A percentile compares a stretch with the other conserved stretches of the same genome.
These are phyloP conservation scores for Megaceryle maxima DNA, from an alignment of 2,113 vertebrate species.

Conservation along the genomic window DNA sequence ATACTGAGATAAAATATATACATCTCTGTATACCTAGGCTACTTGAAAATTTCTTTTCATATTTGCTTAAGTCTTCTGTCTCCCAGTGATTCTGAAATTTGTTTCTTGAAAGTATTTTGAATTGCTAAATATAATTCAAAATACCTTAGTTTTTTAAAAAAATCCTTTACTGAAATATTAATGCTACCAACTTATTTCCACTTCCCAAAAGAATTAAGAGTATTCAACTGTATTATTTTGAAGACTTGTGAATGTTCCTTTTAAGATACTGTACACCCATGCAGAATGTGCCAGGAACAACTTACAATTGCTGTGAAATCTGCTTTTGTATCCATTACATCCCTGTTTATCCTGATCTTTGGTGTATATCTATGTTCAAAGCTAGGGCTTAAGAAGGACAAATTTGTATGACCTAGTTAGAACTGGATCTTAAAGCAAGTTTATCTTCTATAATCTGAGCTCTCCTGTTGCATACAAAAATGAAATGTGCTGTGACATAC, in stretches of 20 bases:
- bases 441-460: neutral
- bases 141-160: neutral
- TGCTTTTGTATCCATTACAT: neutral
- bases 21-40: neutral
- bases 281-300: neutral
- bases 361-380: neutral
- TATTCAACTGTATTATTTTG: neutral
- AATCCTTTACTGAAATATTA: neutral
- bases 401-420: neutral
- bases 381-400: neutral
- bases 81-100: neutral
- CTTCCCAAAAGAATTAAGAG: neutral
- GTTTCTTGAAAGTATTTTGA: neutral
- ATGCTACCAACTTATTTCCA: neutral
- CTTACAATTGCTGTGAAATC: fast-evolving
- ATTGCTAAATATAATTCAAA: neutral
- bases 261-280: fast-evolving
- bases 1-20: neutral
- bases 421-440: neutral
- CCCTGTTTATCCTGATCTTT: neutral
- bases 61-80: neutral
- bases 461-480: neutral
- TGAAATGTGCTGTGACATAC: neutral
- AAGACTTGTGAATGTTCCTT: neutral
- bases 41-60: neutral